Percentiles rank a stretch among this genome's conserved stretches.
Conservation (phyloP, 2,888 invertebrate species). For the Diachrysia chrysitis region DNA sequence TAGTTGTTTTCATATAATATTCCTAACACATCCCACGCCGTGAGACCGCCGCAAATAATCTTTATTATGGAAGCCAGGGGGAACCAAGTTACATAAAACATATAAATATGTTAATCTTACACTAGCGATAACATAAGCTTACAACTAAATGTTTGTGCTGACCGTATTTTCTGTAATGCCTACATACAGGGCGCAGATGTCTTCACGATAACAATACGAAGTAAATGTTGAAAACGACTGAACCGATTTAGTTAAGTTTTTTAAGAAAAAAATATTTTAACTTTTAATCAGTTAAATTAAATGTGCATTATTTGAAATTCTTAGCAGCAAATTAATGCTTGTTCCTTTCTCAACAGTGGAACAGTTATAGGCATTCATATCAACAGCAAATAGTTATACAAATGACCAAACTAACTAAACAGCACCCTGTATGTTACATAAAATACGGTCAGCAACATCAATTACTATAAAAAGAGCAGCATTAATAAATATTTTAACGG, state of each 20-base stretch:
- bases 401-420: too few relatives aligned
- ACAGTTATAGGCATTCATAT: too few relatives aligned
- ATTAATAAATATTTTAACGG: conserved; percentile 47
- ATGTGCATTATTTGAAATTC: too few relatives aligned
- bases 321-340: too few relatives aligned
- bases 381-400: too few relatives aligned
- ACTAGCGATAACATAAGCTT: conserved; percentile 50
- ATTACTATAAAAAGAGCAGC: conserved; percentile 34
- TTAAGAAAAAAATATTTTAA: not conserved
- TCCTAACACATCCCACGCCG: conserved; percentile 63
- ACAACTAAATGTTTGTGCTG: conserved; percentile 41
- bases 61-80: conserved; percentile 66
- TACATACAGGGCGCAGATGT: not conserved
- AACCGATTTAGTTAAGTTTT: not conserved
- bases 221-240: too few relatives aligned
- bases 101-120: conserved; percentile 49
- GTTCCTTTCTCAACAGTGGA: too few relatives aligned
- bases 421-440: conserved; percentile 9
- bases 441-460: conserved; percentile 1
- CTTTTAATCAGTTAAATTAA: too few relatives aligned
- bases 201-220: too few relatives aligned
- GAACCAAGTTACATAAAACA: conserved; percentile 47
- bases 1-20: conserved; percentile 71
- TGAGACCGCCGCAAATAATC: conserved; percentile 74
- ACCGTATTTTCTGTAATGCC: conserved; percentile 5